phyloP scores from a whole-genome alignment of 2,888 invertebrate genomes.

The Euplagia quadripunctaria region DNA sequence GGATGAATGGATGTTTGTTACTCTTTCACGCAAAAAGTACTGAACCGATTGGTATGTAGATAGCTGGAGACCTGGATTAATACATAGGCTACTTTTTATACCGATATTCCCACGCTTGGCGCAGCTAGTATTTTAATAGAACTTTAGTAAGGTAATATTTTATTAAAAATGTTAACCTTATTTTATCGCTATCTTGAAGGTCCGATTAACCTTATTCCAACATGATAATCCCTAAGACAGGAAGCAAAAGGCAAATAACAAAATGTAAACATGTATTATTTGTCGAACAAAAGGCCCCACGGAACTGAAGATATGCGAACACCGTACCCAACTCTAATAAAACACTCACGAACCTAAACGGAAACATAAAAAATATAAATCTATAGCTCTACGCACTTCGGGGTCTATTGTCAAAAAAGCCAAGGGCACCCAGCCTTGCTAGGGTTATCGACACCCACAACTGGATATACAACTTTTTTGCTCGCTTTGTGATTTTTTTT shows the following conservation, averaged over 20 bases:
- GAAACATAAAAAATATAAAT: slow-evolving; percentile 53
- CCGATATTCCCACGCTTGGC: too few relatives aligned
- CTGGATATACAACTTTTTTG: slow-evolving; percentile 17
- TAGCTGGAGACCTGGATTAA: too few relatives aligned
- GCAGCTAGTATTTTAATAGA: neutral
- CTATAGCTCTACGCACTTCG: slow-evolving; percentile 29
- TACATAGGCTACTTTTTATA: too few relatives aligned
- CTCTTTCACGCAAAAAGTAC: too few relatives aligned
- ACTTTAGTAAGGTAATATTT: neutral
- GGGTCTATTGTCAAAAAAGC: slow-evolving; percentile 50
- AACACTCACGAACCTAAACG: slow-evolving; percentile 53
- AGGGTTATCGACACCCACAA: slow-evolving; percentile 42
- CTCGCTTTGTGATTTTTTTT: slow-evolving; percentile 14
- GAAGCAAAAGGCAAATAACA: slow-evolving; percentile 13
- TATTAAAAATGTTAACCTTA: neutral
- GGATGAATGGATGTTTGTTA: too few relatives aligned
- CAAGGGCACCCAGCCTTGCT: slow-evolving; percentile 42
- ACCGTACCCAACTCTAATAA: slow-evolving; percentile 47
- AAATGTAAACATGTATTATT: slow-evolving; percentile 24
- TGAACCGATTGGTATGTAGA: too few relatives aligned
- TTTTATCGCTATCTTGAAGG: neutral
- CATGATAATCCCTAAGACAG: slow-evolving; percentile 10
- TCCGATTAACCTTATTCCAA: slow-evolving; percentile 4
- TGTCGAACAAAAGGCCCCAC: slow-evolving; percentile 31
- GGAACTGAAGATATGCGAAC: slow-evolving; percentile 24